A percentile compares a stretch with the other conserved stretches of the same genome.
Conservation (phyloP, 2,113 vertebrate species). For the Amphilophus citrinellus region DNA sequence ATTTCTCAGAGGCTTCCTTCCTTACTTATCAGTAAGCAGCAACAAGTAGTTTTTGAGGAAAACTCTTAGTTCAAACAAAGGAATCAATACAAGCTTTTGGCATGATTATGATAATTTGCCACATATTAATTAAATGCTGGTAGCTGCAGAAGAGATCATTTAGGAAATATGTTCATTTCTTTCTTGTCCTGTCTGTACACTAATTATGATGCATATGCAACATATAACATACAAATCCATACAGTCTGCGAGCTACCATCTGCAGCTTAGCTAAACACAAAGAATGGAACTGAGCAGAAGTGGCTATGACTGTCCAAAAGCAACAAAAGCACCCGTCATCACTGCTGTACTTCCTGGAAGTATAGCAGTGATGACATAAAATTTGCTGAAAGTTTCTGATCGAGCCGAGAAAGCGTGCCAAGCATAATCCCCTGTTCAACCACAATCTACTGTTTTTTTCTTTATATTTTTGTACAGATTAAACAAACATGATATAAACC, state of each 20-base stretch:
- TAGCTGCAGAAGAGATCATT: neutral
- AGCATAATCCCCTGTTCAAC: neutral
- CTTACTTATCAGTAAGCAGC: neutral
- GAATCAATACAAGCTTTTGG: neutral
- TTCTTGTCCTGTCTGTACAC: neutral
- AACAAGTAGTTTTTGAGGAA: neutral
- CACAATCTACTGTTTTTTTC: too few species aligned
- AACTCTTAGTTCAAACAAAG: neutral
- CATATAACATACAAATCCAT: neutral
- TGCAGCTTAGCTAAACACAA: neutral
- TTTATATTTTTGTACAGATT: neutral
- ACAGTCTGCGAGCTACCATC: neutral
- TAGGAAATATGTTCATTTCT: neutral
- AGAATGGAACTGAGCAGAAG: neutral
- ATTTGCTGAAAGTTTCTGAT: neutral
- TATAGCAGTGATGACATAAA: neutral
- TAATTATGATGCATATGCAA: neutral
- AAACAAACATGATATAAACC: neutral
- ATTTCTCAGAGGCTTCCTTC: neutral
- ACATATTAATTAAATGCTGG: too few species aligned
- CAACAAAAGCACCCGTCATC: neutral
- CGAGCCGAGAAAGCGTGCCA: neutral
- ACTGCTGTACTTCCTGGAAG: neutral
- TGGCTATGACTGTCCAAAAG: neutral
- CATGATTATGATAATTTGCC: too few species aligned